Conservation (phyloP, 2,113 vertebrate genomes). For the Aldabrachelys gigantea region DNA sequence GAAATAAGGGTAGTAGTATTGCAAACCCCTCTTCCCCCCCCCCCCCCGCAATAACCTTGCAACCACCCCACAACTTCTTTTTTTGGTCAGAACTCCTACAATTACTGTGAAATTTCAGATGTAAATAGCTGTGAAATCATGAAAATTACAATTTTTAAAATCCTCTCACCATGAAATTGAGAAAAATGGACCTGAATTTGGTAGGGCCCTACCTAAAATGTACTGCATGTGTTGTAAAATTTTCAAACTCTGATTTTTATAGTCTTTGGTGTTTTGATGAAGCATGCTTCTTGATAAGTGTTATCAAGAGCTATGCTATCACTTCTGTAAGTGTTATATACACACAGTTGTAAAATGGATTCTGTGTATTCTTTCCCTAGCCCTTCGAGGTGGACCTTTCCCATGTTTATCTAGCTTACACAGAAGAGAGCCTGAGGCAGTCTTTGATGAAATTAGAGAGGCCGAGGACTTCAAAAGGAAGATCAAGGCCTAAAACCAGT, state of each 20-base stretch:
- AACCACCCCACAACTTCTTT: too few relatives aligned
- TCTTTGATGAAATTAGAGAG: constrained; percentile 96
- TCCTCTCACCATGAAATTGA: too few relatives aligned
- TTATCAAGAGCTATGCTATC: not conserved
- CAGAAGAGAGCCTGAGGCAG: constrained; percentile 95
- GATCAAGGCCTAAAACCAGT: constrained; percentile 91
- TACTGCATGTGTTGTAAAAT: not conserved
- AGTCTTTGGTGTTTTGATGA: not conserved
- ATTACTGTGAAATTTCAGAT: too few relatives aligned
- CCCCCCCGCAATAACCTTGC: too few relatives aligned
- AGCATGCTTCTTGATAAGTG: not conserved
- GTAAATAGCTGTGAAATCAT: too few relatives aligned
- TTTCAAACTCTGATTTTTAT: accelerated
- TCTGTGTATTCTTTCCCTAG: constrained; percentile 67
- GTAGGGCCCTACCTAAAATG: not conserved
- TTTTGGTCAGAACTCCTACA: too few relatives aligned
- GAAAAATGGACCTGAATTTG: too few relatives aligned
- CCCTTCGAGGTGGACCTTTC: constrained; percentile 98
- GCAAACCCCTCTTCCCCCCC: too few relatives aligned
- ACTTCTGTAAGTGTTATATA: too few relatives aligned
- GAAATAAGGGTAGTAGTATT: too few relatives aligned
- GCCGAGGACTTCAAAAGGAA: constrained; percentile 93
- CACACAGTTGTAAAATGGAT: not conserved
- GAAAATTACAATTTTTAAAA: too few relatives aligned
- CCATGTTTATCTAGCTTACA: constrained; percentile 95